Evolutionary conservation across 2,113 vertebrate genomes (phyloP), one percentile per base, ranked within the genome.

Genomic region (Andinoacara biseriatus): DNA sequence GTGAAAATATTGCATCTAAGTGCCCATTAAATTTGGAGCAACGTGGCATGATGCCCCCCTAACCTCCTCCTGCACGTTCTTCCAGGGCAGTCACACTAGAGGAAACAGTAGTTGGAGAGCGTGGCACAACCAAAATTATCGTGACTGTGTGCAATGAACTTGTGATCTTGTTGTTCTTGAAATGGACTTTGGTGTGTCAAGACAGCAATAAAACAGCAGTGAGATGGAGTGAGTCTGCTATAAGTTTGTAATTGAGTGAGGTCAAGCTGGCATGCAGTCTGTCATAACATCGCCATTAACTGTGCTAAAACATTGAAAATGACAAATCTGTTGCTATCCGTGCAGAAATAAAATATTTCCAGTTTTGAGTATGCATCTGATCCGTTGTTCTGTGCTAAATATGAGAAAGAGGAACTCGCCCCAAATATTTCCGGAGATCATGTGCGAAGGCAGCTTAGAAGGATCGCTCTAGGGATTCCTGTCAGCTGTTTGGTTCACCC

Each of bases 111-210:
- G 43, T 69, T 7, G 43, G 15, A 20, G 24, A 15, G 9, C 1
- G 40, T 18, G 5, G 10, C 43, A 69, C 1, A 15, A 20, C 43
- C 40, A 13, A 52, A 29, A 31, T 20, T 31, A 31, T 13, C 29
- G 24, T 0, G 2, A 69, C 49, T 9, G 43, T 3, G 5, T 69
- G 63, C 4, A 69, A 0, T 13, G 17, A 69, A 69, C 24, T 69
- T 69, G 65, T 69, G 43, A 52, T 69, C 43, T 69, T 69, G 65
- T 52, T 24, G 65, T 24, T 24, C 29, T 69, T 69, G 65, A 69
- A 69, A 49, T 7, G 3, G 40, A 67, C 40, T 67, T 67, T 67
- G 22, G 10, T 18, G 22, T 15, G 46, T 46, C 15, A 3, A 67
- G 40, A 67, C 8, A 0, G 2, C 0, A 5, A 11, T 29, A 29